Base-by-base conservation (phyloP, 2,797 vertebrate species). In the Eulemur rubriventer region DNA sequence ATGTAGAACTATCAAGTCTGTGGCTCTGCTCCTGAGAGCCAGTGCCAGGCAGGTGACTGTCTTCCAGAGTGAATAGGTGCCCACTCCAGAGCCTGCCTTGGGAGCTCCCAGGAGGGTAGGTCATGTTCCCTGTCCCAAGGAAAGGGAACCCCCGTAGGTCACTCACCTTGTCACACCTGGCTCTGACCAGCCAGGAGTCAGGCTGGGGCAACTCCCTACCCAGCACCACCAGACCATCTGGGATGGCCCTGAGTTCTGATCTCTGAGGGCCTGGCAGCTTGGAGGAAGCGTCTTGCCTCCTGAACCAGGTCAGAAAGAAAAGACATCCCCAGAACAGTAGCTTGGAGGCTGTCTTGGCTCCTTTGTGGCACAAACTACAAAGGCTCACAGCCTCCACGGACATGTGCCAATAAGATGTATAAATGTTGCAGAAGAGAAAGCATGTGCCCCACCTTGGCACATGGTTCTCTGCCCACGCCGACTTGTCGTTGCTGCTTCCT, bases 401-500 rank as follows among this genome's bases (percentile, higher is more conserved):
- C 6, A 0, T 83, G 73, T 85, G 85, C 57, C 69, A 24, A 28
- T 67, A 41, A 57, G 67, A 95, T 33, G 33, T 46, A 6, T 52
- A n/a, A 76, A 83, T 50, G 73, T 73, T 76, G 28, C 33, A 26
- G 94, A 94, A 79, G 65, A 95, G 85, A 91, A 89, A 55, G 91
- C n/a, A 6, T n/a, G 18, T 12, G 30, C 52, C 52, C 83, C 35
- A 10, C 46, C 91, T 52, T 67, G 65, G 65, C 59, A 43, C 6
- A 1, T 52, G 69, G 13, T 38, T 63, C 78, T 82, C 63, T 48
- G 52, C 96, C 97, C 93, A 95, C 78, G 24, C 57, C 87, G 57
- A 50, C 89, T 81, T 61, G 87, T 73, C 83, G 16, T 41, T 26
- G 75, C 78, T 61, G 81, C 89, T 80, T 93, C 63, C 90, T 55